These are phyloP conservation scores for Pachycephus smyrnensis DNA, from an alignment of 2,888 invertebrate genomes.

Conservation along the genomic window DNA sequence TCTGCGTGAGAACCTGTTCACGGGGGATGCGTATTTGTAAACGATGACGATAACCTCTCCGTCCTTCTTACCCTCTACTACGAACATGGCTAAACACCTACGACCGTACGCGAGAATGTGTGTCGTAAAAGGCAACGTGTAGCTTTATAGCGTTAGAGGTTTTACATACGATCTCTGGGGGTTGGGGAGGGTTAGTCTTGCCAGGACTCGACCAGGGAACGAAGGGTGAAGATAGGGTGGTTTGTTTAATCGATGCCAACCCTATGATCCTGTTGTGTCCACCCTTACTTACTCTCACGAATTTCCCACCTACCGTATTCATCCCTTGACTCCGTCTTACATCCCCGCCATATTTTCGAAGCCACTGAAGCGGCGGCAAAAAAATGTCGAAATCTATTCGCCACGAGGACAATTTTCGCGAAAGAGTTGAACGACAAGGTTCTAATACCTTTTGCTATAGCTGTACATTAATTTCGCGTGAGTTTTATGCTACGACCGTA, in stretches of 20 bases:
- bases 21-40: slow-evolving; percentile 11
- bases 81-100: neutral
- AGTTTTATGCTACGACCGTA: neutral
- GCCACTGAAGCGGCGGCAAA: neutral
- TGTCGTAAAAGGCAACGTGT: neutral
- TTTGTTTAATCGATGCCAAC: slow-evolving; percentile 64
- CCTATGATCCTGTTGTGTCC: slow-evolving; percentile 48
- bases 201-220: neutral
- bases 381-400: neutral
- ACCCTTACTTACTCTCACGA: slow-evolving; percentile 41
- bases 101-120: neutral
- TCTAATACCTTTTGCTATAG: neutral
- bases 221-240: slow-evolving; percentile 42
- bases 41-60: slow-evolving; percentile 26
- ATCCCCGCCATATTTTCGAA: neutral
- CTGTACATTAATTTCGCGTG: neutral
- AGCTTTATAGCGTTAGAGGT: neutral
- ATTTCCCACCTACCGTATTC: slow-evolving; percentile 1
- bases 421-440: neutral
- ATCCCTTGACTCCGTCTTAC: neutral
- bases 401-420: neutral
- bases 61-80: neutral
- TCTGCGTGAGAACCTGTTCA: slow-evolving; percentile 29
- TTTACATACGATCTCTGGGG: neutral
- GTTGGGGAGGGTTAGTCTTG: neutral